phyloP scores from a whole-genome alignment of 2,113 vertebrate species.

The Globicephala melas region DNA sequence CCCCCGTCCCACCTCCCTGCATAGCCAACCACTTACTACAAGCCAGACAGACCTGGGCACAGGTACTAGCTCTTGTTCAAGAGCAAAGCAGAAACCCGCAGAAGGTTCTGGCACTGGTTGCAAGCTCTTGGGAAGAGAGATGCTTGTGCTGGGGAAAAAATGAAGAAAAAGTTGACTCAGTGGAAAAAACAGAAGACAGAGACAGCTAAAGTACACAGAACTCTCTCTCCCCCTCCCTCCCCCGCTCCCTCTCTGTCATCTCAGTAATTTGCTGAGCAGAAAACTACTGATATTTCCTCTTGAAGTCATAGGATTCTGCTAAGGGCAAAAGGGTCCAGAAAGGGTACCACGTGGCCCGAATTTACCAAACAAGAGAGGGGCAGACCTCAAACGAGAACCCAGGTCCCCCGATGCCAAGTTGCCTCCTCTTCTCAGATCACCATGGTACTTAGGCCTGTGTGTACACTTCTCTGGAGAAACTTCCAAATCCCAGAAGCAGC shows the following conservation, averaged over 20 bases:
- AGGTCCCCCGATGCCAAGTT: neutral
- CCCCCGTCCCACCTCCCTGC: neutral
- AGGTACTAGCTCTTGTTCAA: neutral
- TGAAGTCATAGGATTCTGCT: neutral
- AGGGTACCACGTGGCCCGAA: neutral
- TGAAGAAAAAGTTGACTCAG: neutral
- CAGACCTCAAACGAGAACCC: neutral
- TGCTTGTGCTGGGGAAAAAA: neutral
- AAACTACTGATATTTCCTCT: neutral
- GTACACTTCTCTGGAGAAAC: neutral
- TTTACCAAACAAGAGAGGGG: neutral
- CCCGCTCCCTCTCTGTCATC: neutral
- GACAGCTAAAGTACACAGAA: neutral
- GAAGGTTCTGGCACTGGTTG: neutral
- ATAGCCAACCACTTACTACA: neutral
- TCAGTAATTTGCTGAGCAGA: neutral
- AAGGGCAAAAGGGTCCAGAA: neutral
- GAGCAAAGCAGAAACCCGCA: neutral
- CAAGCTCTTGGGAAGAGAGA: neutral
- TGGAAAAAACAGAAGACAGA: neutral
- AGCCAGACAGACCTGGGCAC: neutral
- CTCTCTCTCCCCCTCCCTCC: neutral
- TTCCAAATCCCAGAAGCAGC: constrained; percentile 4
- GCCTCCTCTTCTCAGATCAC: neutral
- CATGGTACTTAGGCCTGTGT: neutral